These are phyloP conservation scores for Sipha flava DNA, from an alignment of 1,140 invertebrate genomes.

Conservation along the genomic window DNA sequence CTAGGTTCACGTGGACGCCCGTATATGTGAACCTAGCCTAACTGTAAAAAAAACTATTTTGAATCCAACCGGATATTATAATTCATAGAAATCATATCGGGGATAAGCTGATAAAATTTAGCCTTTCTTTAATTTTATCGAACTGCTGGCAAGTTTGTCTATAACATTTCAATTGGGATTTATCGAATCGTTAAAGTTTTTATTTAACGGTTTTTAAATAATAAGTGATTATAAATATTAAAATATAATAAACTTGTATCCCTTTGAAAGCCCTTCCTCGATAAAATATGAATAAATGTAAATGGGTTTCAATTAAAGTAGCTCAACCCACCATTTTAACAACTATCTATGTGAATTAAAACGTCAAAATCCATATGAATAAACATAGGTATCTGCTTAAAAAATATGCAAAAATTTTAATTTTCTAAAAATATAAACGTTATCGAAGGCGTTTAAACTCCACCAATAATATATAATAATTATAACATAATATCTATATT, in stretches of 20 bases:
- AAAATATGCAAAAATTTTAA: too few relatives aligned
- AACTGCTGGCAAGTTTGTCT: background rate
- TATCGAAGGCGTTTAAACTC: too few relatives aligned
- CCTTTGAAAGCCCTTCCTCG: background rate
- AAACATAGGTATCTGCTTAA: too few relatives aligned
- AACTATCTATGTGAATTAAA: too few relatives aligned
- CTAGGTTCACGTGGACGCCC: too few relatives aligned
- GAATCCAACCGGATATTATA: background rate
- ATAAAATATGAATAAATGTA: background rate
- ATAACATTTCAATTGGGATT: background rate
- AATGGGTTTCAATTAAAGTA: background rate
- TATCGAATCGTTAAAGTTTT: background rate
- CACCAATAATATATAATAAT: too few relatives aligned
- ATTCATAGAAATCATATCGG: background rate
- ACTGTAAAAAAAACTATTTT: background rate
- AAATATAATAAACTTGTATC: background rate
- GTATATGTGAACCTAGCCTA: too few relatives aligned
- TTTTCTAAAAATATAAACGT: too few relatives aligned
- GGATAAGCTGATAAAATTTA: background rate
- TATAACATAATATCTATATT: too few relatives aligned
- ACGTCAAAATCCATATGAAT: too few relatives aligned
- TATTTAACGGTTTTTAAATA: background rate
- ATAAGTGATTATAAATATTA: too few relatives aligned
- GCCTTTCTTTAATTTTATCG: background rate
- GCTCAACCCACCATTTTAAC: background rate